phyloP scores from a whole-genome alignment of 1,140 invertebrate genomes.

The Idris sp. region DNA sequence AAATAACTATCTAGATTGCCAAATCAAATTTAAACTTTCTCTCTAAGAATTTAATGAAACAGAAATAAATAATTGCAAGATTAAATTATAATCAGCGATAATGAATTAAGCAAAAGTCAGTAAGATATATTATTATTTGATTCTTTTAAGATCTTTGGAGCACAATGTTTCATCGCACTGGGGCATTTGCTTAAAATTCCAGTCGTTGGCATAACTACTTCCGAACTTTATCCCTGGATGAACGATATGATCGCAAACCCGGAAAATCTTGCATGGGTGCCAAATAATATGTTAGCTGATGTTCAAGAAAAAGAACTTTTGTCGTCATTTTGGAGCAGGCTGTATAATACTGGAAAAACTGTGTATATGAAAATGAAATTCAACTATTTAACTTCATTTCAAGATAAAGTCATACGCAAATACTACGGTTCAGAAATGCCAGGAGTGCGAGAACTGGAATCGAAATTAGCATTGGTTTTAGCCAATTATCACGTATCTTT shows the following conservation, averaged over 20 bases:
- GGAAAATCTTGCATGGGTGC: constrained; percentile 80
- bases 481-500: constrained; percentile 80
- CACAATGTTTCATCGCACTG: constrained; percentile 78
- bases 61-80: no score
- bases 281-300: constrained; percentile 78
- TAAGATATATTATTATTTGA: no score
- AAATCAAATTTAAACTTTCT: no score
- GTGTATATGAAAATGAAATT: constrained; percentile 48
- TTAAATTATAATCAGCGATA: no score
- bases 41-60: no score
- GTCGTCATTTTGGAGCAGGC: constrained; percentile 78
- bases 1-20: no score
- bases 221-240: constrained; percentile 78
- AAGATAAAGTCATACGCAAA: constrained; percentile 68
- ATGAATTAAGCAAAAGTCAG: no score
- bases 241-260: constrained; percentile 71
- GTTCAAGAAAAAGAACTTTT: constrained; percentile 75
- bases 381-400: constrained; percentile 47
- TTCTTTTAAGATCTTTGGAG: constrained; percentile 52
- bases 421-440: constrained; percentile 74
- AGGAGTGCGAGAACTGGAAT: constrained; percentile 71
- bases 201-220: constrained; percentile 80
- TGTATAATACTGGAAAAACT: constrained; percentile 75
- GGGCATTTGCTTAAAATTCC: constrained; percentile 80
- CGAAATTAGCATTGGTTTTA: constrained; percentile 78